Evolutionary conservation across 2,113 vertebrate species (phyloP), one percentile per base, ranked within the genome.

Genomic region (Mohoua ochrocephala): DNA sequence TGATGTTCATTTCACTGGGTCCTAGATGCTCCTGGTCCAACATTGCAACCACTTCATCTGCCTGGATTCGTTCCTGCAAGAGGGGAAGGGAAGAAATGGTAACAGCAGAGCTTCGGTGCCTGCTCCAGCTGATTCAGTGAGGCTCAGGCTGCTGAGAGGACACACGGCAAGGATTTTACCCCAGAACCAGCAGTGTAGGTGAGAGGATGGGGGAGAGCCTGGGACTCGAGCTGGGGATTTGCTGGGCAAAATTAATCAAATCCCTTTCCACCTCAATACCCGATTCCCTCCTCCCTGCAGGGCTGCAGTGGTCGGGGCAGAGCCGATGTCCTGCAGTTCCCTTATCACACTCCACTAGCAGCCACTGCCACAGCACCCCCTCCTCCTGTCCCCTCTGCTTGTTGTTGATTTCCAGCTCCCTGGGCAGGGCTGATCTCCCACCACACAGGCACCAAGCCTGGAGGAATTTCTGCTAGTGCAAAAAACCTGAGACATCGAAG

Each of bases 11-110:
- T 70, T 97, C 98, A 4, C 68, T 96, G 92, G 95, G 97, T 96
- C 97, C 97, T 44, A 94, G 93, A 35, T 97, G 97, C 81, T 99
- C 97, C 41, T 97, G 98, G 94, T 99, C 98, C 85, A 99, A 91
- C 22, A 98, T 97, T 0, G 98, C 98, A 1, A 99, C 98, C 93
- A 99, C 99, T 97, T 99, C 99, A 52, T 99, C 99, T 0, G 99
- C 99, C 96, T 99, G 98, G 87, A 99, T 98, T 65, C 99, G 97
- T 91, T 99, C 99, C 99, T 99, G 96, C 9, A 87, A 76, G 86
- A 91, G 60, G 5, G 53, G 18, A 79, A 59, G 13, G 35, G n/a
- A 49, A 71, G 42, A 74, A 71, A 39, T 7, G 4, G 1, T 35
- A 87, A 56, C 21, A 77, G 61, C 39, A 87, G 44, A 27, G 23